Evolutionary conservation across 2,888 invertebrate genomes (phyloP).

Genomic region (Drosophila meridionalis): DNA sequence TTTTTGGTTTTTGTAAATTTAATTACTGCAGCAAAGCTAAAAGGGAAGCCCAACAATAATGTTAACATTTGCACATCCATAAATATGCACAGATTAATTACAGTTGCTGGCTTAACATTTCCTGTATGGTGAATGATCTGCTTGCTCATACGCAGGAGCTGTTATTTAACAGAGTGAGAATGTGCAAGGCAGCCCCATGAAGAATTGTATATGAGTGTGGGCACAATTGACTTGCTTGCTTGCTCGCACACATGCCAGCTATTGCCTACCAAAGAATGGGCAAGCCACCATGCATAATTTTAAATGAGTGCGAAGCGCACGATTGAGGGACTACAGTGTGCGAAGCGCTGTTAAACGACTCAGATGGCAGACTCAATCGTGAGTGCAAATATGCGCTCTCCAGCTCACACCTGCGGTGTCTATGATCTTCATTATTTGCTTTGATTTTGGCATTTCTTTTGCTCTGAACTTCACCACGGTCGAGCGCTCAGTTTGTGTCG

Average conservation of each 20-base stretch:
- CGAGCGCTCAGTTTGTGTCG: no score
- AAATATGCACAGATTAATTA: slow-evolving; percentile 13
- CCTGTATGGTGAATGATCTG: not conserved
- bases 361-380: no score
- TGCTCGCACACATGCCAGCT: not conserved
- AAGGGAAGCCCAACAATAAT: slow-evolving; percentile 11
- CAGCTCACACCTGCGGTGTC: not conserved
- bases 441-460: not conserved
- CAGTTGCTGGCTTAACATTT: slow-evolving; percentile 13
- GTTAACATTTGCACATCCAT: slow-evolving; percentile 1
- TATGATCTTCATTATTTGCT: not conserved
- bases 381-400: no score
- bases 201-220: not conserved
- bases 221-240: not conserved
- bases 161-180: slow-evolving; percentile 15
- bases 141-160: not conserved
- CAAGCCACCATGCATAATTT: not conserved
- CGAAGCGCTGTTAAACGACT: no score
- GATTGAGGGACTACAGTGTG: no score
- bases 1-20: slow-evolving; percentile 62
- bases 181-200: not conserved
- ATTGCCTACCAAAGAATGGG: not conserved
- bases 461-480: not conserved
- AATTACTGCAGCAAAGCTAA: slow-evolving; percentile 45
- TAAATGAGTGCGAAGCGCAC: not conserved